Percentiles rank a stretch among this genome's conserved stretches.
These are phyloP conservation scores for Iphiclides podalirius DNA, from an alignment of 2,888 invertebrate species.

Conservation along the genomic window DNA sequence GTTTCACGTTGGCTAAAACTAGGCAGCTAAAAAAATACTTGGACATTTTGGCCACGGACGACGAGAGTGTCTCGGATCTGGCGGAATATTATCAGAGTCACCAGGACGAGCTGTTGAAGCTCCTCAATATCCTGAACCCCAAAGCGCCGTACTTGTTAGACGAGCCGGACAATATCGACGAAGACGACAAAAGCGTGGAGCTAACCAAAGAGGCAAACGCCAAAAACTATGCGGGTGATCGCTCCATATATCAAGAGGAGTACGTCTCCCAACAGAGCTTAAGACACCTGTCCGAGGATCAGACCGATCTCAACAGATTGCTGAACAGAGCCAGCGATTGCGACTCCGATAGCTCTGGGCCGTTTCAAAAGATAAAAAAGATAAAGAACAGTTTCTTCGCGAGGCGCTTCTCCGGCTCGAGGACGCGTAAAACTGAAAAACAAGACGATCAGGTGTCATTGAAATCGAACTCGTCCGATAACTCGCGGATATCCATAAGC, in stretches of 20 bases:
- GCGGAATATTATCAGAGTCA: conserved; percentile 65
- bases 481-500: conserved; percentile 63
- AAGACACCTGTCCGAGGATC: conserved; percentile 64
- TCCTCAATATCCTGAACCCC: conserved; percentile 61
- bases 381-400: conserved; percentile 81
- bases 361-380: conserved; percentile 78
- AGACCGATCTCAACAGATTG: conserved; percentile 62
- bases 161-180: conserved; percentile 57
- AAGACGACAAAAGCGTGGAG: conserved; percentile 58
- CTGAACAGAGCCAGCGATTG: conserved; percentile 78
- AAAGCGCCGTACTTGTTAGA: conserved; percentile 59
- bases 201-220: conserved; percentile 49
- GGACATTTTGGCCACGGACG: conserved; percentile 80
- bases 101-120: conserved; percentile 62
- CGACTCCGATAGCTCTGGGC: conserved; percentile 69
- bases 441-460: conserved; percentile 76
- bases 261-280: conserved; percentile 57
- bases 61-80: conserved; percentile 62
- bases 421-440: conserved; percentile 76
- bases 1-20: conserved; percentile 45
- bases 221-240: conserved; percentile 54
- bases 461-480: conserved; percentile 73
- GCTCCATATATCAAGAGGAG: conserved; percentile 64
- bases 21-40: conserved; percentile 80
- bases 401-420: conserved; percentile 81